These are phyloP conservation scores for Zeuzera pyrina DNA, from an alignment of 2,888 invertebrate genomes.

Conservation along the genomic window DNA sequence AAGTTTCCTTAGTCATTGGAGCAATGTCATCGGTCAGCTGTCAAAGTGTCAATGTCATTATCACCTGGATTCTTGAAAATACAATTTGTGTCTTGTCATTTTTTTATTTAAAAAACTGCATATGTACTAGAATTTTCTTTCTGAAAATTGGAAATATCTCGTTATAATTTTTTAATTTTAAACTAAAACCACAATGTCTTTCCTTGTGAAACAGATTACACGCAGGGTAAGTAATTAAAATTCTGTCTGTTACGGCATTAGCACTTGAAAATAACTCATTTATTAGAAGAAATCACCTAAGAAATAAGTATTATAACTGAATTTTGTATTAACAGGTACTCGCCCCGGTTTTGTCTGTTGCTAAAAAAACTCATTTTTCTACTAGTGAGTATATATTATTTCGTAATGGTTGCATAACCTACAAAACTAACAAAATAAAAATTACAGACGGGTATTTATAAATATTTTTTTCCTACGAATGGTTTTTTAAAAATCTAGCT, in stretches of 20 bases:
- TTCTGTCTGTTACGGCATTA: conserved; percentile 3
- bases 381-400: conserved; percentile 41
- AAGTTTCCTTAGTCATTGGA: too few species aligned
- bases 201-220: conserved; percentile 36
- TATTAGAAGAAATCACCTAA: conserved; percentile 1
- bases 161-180: neutral
- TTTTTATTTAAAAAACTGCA: too few species aligned
- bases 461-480: too few species aligned
- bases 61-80: too few species aligned
- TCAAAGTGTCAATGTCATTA: neutral
- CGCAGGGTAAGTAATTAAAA: conserved; percentile 34
- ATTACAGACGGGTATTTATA: too few species aligned
- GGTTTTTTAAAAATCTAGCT: too few species aligned
- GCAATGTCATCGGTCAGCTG: too few species aligned
- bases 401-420: neutral
- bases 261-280: neutral
- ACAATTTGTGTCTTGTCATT: too few species aligned
- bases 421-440: neutral
- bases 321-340: conserved; percentile 31
- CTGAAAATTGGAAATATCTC: neutral
- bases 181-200: conserved; percentile 35
- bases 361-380: conserved; percentile 41
- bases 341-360: conserved; percentile 31
- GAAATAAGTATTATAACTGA: too few species aligned
- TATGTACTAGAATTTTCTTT: neutral